Conservation (phyloP, 2,888 invertebrate genomes). For the Cybosia mesomella region DNA sequence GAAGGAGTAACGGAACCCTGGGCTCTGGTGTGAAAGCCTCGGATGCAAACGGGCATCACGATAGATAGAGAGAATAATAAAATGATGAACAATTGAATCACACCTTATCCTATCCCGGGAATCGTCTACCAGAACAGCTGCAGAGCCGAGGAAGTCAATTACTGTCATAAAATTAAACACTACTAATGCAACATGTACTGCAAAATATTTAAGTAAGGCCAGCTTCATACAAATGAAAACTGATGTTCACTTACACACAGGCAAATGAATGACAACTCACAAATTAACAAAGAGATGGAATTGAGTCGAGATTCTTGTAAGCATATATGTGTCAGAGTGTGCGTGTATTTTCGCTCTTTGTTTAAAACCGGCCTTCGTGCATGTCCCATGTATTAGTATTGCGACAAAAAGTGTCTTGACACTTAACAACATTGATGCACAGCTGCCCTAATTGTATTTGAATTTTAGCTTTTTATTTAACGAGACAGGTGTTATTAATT, state of each 20-base stretch:
- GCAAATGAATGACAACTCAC: background rate
- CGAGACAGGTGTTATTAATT: constrained; percentile 43
- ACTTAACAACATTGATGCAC: constrained; percentile 30
- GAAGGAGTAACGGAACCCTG: no score
- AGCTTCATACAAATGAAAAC: background rate
- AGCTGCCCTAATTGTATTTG: constrained; percentile 48
- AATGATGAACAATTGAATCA: no score
- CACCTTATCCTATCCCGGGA: no score
- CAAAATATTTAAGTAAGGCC: background rate
- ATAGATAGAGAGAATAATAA: no score
- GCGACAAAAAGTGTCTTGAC: constrained; percentile 41
- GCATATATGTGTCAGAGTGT: background rate
- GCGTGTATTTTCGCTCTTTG: background rate
- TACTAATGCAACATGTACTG: no score
- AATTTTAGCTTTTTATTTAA: constrained; percentile 35
- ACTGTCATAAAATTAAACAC: no score
- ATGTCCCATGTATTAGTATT: constrained; percentile 16
- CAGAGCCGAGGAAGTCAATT: no score
- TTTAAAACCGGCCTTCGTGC: background rate
- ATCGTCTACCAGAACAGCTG: no score
- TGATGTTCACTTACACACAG: no score
- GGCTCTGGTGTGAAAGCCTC: no score
- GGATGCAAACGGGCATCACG: no score
- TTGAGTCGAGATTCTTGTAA: background rate
- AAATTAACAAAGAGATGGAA: background rate